Evolutionary conservation across 1,140 invertebrate genomes (phyloP).

Genomic region (Myzus persicae): DNA sequence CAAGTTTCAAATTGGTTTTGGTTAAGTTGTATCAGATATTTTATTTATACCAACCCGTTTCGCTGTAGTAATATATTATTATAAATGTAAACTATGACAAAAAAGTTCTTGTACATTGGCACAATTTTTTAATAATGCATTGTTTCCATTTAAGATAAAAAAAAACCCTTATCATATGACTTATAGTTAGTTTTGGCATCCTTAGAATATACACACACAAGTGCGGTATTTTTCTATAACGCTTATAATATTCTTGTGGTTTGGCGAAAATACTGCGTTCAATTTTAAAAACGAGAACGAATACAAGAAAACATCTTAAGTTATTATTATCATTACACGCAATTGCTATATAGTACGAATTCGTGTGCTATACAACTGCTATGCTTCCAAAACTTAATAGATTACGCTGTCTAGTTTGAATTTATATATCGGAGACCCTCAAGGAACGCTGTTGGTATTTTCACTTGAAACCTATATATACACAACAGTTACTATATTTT

Average conservation of each 20-base stretch:
- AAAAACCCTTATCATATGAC: background rate
- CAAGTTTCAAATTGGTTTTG: background rate
- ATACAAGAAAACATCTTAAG: background rate
- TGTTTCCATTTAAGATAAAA: background rate
- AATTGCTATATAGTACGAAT: background rate
- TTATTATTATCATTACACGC: constrained; percentile 1
- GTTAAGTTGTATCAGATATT: background rate
- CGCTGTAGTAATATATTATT: background rate
- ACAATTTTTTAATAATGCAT: background rate
- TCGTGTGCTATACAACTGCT: background rate
- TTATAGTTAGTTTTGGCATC: background rate
- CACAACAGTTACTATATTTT: background rate
- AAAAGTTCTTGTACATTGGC: background rate
- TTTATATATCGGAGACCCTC: background rate
- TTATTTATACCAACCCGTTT: background rate
- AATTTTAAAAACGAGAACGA: background rate
- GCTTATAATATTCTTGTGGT: background rate
- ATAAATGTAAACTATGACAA: background rate
- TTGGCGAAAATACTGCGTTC: background rate
- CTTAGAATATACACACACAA: background rate
- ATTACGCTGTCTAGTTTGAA: background rate
- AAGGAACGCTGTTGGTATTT: background rate
- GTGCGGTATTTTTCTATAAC: background rate
- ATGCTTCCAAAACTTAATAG: background rate
- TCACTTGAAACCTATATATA: background rate